A percentile compares a stretch with the other conserved stretches of the same genome.
phyloP scores from a whole-genome alignment of 2,797 vertebrate genomes.

The Dermochelys coriacea region DNA sequence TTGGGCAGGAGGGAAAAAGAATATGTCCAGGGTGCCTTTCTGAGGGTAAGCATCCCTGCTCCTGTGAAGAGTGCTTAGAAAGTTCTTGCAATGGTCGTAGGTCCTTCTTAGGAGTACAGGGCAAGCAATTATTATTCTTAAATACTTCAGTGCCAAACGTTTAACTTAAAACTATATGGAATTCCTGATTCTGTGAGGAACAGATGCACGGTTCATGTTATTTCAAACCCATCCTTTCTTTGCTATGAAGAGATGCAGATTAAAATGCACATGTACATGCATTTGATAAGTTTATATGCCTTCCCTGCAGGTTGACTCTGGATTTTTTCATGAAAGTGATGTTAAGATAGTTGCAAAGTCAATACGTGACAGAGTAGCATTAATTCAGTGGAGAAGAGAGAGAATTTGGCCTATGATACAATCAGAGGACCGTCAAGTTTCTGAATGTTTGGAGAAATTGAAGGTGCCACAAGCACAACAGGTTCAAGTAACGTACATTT shows the following conservation, averaged over 20 bases:
- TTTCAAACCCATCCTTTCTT: background rate
- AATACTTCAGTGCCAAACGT: background rate
- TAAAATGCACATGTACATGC: accelerated
- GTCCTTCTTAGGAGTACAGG: background rate
- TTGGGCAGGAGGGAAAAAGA: background rate
- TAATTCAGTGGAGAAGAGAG: slow-evolving; percentile 95
- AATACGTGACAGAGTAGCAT: slow-evolving; percentile 91
- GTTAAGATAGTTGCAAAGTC: slow-evolving; percentile 96
- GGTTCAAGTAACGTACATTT: slow-evolving; percentile 81
- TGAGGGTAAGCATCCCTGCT: background rate
- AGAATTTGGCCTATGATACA: slow-evolving; percentile 86
- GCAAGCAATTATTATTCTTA: background rate
- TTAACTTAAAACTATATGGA: background rate
- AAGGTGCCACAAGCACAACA: slow-evolving; percentile 74
- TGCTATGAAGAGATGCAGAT: background rate
- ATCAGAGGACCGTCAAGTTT: slow-evolving; percentile 72
- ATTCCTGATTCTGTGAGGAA: background rate
- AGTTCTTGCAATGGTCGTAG: background rate
- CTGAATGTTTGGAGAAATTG: slow-evolving; percentile 78
- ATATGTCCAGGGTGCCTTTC: background rate
- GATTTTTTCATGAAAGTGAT: slow-evolving; percentile 95
- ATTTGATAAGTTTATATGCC: background rate
- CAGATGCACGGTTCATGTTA: accelerated
- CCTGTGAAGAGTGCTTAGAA: background rate
- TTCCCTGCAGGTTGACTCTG: slow-evolving; percentile 90